Evolutionary conservation across 2,888 invertebrate species (phyloP), one percentile per base, ranked within the genome.

Genomic region (Elysia crispata): DNA sequence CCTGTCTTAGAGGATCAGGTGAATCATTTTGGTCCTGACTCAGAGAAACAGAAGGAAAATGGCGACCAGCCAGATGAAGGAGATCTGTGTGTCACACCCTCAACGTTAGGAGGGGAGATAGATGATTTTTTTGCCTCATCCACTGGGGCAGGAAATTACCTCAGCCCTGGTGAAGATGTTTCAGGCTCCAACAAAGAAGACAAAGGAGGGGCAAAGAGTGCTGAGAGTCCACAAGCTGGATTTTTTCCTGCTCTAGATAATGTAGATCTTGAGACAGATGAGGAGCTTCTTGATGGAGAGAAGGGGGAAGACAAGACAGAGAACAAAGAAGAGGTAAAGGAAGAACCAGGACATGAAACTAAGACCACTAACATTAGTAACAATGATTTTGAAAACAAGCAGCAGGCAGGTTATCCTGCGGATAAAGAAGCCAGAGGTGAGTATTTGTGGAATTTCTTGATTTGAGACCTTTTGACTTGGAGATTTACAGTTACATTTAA

Each of bases 241-340:
- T 15, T 25, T 0, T 79, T 77, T 41, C 79, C 79, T 6, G 81
- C 70, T 33, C 81, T 80, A 66, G 82, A 81, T 15, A 79, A 72
- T n/a, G 82, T 81, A 20, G 73, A 81, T 25, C 67, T 82, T n/a
- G 75, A 72, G 60, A 76, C 72, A 50, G 82, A 82, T 13, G 81
- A 75, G 25, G 80, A 70, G 41, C 79, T 57, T n/a, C 49, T 28
- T 5, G 82, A 81, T 28, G 80, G 1, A 1, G 69, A 77, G 13
- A 69, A 23, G 8, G 69, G 72, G 20, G 67, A 60, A 31, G 66
- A 23, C 0, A 66, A 49, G 23, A 49, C 28, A 25, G 49, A 50
- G 1, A 0, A 30, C 30, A 70, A 50, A 41, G 28, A 20, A 1
- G 78, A 57, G 25, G 49, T 13, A 18, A 33, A 28, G 13, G 25